Evolutionary conservation across 2,888 invertebrate species (phyloP).

Genomic region (Ptychoptera contaminata): DNA sequence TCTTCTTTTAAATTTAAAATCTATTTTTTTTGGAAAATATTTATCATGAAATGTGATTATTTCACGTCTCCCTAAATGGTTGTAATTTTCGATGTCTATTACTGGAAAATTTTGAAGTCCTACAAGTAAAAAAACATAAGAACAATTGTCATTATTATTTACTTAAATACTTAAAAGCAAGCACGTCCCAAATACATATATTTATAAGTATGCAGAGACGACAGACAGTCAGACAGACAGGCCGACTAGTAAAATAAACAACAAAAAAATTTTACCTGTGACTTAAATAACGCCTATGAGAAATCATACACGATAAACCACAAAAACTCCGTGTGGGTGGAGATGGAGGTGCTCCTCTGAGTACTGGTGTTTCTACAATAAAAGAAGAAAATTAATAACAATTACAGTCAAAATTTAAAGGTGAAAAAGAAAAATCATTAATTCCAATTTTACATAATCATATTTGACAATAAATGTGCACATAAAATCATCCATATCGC

Average conservation of each 20-base stretch:
- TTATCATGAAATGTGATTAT: constrained; percentile 10
- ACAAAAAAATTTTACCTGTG: constrained; percentile 45
- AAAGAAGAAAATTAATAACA: constrained; percentile 9
- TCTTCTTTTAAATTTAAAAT: background rate
- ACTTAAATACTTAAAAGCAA: too few species aligned
- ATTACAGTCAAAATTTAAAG: background rate
- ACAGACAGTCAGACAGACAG: background rate
- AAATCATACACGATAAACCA: constrained; percentile 79
- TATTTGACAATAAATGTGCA: background rate
- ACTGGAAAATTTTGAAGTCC: constrained; percentile 92
- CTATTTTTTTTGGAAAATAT: background rate
- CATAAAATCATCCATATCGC: too few species aligned
- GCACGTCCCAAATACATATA: too few species aligned
- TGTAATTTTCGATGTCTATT: constrained; percentile 95
- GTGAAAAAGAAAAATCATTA: constrained; percentile 5
- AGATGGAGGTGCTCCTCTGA: constrained; percentile 70
- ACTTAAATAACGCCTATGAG: constrained; percentile 67
- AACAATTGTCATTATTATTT: background rate
- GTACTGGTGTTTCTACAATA: constrained; percentile 82
- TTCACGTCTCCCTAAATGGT: constrained; percentile 94
- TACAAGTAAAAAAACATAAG: constrained; percentile 31
- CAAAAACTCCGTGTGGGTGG: constrained; percentile 49
- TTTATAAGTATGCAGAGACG: too few species aligned
- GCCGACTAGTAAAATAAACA: constrained; percentile 3
- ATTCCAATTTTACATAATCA: background rate